These are phyloP conservation scores for Litocranius walleri DNA, from an alignment of 2,113 vertebrate species.

Conservation along the genomic window DNA sequence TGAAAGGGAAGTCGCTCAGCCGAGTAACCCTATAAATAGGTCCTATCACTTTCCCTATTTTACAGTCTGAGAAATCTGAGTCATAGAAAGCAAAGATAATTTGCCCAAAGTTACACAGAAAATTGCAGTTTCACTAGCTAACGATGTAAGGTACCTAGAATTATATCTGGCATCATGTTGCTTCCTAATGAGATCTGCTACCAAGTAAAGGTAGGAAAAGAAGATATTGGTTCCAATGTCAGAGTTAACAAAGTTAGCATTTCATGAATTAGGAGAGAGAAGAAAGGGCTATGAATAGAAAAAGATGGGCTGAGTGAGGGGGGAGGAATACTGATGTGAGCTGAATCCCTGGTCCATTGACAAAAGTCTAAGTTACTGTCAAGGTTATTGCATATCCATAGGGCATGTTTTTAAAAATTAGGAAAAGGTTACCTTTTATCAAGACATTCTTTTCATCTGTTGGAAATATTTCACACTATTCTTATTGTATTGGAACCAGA, in stretches of 20 bases:
- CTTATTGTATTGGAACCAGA: background rate
- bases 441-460: background rate
- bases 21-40: background rate
- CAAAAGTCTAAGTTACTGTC: background rate
- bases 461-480: background rate
- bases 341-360: background rate
- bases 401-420: background rate
- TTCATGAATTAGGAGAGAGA: background rate
- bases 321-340: background rate
- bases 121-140: background rate
- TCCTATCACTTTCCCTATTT: background rate
- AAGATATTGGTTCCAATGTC: background rate
- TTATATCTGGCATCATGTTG: background rate
- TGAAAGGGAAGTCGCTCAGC: no score
- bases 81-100: background rate
- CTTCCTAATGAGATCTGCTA: constrained; percentile 49
- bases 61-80: background rate
- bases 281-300: background rate
- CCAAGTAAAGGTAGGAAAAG: background rate
- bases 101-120: background rate
- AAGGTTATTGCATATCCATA: background rate
- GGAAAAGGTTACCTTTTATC: background rate
- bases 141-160: background rate
- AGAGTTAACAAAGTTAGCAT: constrained; percentile 12
- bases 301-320: background rate